These are phyloP conservation scores for Anguilla marmorata DNA, from an alignment of 2,797 vertebrate species.

Conservation along the genomic window DNA sequence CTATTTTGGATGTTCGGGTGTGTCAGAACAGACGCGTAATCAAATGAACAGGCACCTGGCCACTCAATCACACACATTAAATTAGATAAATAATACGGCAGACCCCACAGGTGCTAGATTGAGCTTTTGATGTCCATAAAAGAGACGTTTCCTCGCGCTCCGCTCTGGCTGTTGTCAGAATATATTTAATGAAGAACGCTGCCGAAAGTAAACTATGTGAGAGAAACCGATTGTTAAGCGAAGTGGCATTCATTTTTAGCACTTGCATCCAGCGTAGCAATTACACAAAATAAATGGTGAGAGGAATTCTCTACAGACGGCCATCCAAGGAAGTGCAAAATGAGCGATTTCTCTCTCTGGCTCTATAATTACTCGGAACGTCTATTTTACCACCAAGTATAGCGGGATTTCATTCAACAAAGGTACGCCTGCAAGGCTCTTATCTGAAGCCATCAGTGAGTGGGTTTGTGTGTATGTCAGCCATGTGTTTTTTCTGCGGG, in stretches of 20 bases:
- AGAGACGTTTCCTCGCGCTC: slow-evolving; percentile 52
- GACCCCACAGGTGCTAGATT: slow-evolving; percentile 70
- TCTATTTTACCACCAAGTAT: slow-evolving; percentile 41
- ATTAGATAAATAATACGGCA: slow-evolving; percentile 26
- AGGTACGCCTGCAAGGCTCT: slow-evolving; percentile 33
- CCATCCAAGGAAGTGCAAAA: slow-evolving; percentile 61
- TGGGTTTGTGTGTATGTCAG: neutral
- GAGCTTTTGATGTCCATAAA: slow-evolving; percentile 66
- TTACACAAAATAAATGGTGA: slow-evolving; percentile 75
- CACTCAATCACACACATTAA: slow-evolving; percentile 16
- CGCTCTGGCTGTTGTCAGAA: slow-evolving; percentile 37
- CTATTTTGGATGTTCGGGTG: slow-evolving; percentile 44
- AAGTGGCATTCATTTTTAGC: slow-evolving; percentile 68
- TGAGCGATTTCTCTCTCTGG: slow-evolving; percentile 67
- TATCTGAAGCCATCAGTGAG: neutral
- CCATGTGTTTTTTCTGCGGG: slow-evolving; percentile 6
- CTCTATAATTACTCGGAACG: slow-evolving; percentile 71
- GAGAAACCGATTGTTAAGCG: slow-evolving; percentile 62
- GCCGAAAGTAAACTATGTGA: slow-evolving; percentile 53
- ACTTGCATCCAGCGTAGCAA: slow-evolving; percentile 59
- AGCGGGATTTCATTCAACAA: slow-evolving; percentile 36
- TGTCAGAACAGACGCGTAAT: slow-evolving; percentile 55
- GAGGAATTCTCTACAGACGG: slow-evolving; percentile 71
- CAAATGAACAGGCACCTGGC: slow-evolving; percentile 65
- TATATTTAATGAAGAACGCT: slow-evolving; percentile 54